Conservation (phyloP, 2,797 vertebrate genomes). For the Leuciscus waleckii region DNA sequence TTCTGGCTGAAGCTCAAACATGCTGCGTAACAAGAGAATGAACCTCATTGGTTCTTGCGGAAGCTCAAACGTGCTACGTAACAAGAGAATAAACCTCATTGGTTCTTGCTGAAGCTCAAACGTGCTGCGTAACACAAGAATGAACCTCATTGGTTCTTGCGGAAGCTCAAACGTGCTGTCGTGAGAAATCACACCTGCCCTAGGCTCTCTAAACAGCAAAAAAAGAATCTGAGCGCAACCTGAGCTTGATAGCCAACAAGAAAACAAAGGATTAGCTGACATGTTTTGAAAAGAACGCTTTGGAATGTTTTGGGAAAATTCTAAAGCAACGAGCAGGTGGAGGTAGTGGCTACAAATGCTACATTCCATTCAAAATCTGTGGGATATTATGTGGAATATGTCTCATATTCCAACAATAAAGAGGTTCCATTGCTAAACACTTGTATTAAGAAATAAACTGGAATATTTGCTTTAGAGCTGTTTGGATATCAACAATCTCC, state of each 20-base stretch:
- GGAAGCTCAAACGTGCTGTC: no score
- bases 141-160: no score
- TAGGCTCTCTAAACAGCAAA: neutral
- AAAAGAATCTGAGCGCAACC: neutral
- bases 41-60: no score
- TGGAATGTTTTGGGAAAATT: slow-evolving; percentile 15
- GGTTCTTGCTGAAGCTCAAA: no score
- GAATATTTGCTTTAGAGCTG: neutral
- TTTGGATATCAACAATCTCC: neutral
- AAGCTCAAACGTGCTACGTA: no score
- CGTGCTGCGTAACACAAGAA: no score
- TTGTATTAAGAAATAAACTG: neutral
- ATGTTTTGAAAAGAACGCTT: neutral
- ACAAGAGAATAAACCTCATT: no score
- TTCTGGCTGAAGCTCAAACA: no score
- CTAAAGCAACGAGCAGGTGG: neutral
- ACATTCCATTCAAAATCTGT: neutral
- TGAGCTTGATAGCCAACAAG: neutral
- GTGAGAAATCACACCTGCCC: neutral
- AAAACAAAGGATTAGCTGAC: neutral
- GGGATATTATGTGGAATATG: neutral
- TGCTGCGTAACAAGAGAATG: no score
- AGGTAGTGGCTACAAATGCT: neutral
- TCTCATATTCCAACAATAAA: neutral
- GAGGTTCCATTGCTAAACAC: neutral